Base-by-base conservation (phyloP, 2,797 vertebrate species). In the Pogonophryne albipinna region DNA sequence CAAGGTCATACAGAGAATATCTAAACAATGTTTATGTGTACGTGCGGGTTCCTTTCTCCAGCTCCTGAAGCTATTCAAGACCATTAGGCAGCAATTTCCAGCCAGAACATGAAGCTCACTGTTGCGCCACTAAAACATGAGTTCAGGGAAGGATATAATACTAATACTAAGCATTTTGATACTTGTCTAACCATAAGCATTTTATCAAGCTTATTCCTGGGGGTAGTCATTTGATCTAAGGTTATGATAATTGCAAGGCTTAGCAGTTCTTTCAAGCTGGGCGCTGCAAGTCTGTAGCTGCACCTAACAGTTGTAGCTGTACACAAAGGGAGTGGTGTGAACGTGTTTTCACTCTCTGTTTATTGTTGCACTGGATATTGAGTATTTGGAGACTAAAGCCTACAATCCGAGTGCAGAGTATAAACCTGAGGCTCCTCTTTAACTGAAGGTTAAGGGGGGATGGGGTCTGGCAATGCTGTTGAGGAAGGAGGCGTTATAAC, bases 181-280 rank as follows among this genome's bases (percentile, higher is more conserved):
- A 46, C 46, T 68, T 84, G 66, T 65, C 38, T 27, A 66, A 72
- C 74, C 71, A 72, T 65, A 79, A 84, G 80, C 80, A 70, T 78
- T 85, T 85, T 65, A 66, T 66, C 44, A 56, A 58, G 49, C 59
- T 55, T 17, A 52, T 57, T 71, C 56, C 63, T 59, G 17, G 6
- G 52, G 85, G 49, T 20, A 60, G 77, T 74, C 75, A 83, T 80
- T 79, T 79, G 71, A 84, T 79, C 69, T 58, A 44, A 72, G 63
- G 34, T 80, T 66, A 73, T 23, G 47, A 80, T 46, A 44, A 78
- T 60, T 78, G 63, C 78, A 61, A 34, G 34, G 42, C 42, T 71
- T 69, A 68, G 76, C 74, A 71, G 41, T 76, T 74, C 45, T 80
- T 53, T 62, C 51, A 45, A 44, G 46, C 64, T 59, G 41, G 16